Evolutionary conservation across 2,797 vertebrate genomes (phyloP).

Genomic region (Pseudomugil gertrudae): DNA sequence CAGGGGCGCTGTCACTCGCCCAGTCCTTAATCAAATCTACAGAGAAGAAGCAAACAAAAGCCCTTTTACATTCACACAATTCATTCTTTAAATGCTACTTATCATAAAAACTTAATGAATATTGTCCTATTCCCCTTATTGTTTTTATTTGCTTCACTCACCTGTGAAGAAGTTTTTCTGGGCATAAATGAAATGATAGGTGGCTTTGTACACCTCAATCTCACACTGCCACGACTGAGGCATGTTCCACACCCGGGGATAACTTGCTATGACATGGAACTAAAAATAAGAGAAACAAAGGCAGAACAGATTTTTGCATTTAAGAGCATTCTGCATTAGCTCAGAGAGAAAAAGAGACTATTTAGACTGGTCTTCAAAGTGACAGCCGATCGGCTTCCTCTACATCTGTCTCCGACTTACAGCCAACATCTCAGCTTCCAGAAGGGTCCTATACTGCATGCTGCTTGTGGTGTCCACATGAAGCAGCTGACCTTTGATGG

Average conservation of each 20-base stretch:
- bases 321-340: too few relatives aligned
- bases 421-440: constrained; percentile 98
- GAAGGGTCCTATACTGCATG: constrained; percentile 96
- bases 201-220: constrained; percentile 98
- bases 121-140: too few relatives aligned
- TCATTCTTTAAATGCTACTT: neutral
- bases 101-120: too few relatives aligned
- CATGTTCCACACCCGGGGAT: constrained; percentile 97
- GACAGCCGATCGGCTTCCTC: neutral
- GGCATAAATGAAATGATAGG: constrained; percentile 98
- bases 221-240: constrained; percentile 98
- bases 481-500: constrained; percentile 97
- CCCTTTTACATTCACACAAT: too few relatives aligned
- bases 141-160: constrained; percentile 62
- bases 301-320: neutral
- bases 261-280: constrained; percentile 97
- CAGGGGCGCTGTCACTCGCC: constrained; percentile 95
- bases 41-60: neutral
- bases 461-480: constrained; percentile 98
- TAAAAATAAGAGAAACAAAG: constrained; percentile 55
- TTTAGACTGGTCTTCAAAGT: neutral
- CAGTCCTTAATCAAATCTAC: constrained; percentile 97
- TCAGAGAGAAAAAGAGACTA: neutral
- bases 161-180: constrained; percentile 99
- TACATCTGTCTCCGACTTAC: constrained; percentile 80